These are phyloP conservation scores for Ectemnius cavifrons DNA, from an alignment of 2,888 invertebrate species.

Conservation along the genomic window DNA sequence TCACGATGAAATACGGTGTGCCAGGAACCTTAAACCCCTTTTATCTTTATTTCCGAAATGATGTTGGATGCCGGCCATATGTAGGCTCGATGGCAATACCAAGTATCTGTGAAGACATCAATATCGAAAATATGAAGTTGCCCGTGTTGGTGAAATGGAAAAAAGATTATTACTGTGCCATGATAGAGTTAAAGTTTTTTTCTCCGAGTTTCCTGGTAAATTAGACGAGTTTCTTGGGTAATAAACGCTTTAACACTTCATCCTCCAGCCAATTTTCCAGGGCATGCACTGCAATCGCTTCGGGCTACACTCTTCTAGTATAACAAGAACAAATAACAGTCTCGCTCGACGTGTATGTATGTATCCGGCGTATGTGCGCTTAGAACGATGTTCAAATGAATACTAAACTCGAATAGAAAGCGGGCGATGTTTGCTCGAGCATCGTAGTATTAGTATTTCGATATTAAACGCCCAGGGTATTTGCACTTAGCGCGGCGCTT, in stretches of 20 bases:
- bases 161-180: no score
- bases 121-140: background rate
- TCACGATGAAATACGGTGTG: conserved; percentile 41
- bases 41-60: conserved; percentile 13
- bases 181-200: no score
- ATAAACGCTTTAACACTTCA: conserved; percentile 2
- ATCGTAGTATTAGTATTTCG: conserved; percentile 1
- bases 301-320: background rate
- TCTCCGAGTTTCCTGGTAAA: no score
- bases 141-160: background rate
- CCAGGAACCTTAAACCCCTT: conserved; percentile 31
- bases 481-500: conserved; percentile 4
- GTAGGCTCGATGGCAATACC: background rate
- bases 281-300: conserved; percentile 1
- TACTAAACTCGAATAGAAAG: conserved; percentile 3
- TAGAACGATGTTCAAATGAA: conserved; percentile 4
- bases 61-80: conserved; percentile 33
- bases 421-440: background rate
- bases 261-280: background rate
- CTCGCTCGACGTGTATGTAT: background rate
- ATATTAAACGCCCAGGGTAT: conserved; percentile 2
- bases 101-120: no score
- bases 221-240: background rate
- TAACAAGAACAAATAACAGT: background rate
- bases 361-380: background rate